Evolutionary conservation across 2,888 invertebrate species (phyloP), one percentile per base, ranked within the genome.

Genomic region (Priocnemis perturbator): DNA sequence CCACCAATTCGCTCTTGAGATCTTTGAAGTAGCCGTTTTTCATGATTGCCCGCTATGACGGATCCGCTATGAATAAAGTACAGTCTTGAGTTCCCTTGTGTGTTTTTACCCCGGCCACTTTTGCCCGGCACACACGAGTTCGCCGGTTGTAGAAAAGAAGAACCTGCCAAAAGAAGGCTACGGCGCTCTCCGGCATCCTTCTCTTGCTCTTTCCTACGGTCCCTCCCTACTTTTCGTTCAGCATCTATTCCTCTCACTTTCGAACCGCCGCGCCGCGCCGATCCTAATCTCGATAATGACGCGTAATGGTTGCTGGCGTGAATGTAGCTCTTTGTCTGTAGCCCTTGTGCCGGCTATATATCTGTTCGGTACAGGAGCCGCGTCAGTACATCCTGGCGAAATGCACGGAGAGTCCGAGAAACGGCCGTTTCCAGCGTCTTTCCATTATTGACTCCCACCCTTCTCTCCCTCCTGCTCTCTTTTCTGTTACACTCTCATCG

Each of bases 281-380:
- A 89, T 89, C 86, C 86, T 88, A 89, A 88, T 89, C 88, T 89
- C 85, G 87, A 88, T 89, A 89, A 89, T 88, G 88, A 89, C 86
- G 88, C 88, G 88, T 88, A 89, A 89, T 88, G 87, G 86, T 84
- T 84, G 86, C 82, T 83, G 84, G 86, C 88, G 87, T 88, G 88
- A 89, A 88, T 88, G 87, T 87, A 81, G 82, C 82, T 85, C 88
- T 88, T 88, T 87, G 87, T 88, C 84, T 84, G 79, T 78, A 80
- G 69, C 81, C 79, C 78, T 78, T 78, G 79, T 78, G 78, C 82
- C 75, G 74, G 68, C 75, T 82, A 81, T 85, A 82, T 83, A 84
- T 83, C 83, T 79, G 78, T 77, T 79, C 74, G 75, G 74, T 68
- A 66, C 75, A 71, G 77, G 83, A 81, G 74, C 74, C 80, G 84